Evolutionary conservation across 2,888 invertebrate species (phyloP).

Genomic region (Coleophora deauratella): DNA sequence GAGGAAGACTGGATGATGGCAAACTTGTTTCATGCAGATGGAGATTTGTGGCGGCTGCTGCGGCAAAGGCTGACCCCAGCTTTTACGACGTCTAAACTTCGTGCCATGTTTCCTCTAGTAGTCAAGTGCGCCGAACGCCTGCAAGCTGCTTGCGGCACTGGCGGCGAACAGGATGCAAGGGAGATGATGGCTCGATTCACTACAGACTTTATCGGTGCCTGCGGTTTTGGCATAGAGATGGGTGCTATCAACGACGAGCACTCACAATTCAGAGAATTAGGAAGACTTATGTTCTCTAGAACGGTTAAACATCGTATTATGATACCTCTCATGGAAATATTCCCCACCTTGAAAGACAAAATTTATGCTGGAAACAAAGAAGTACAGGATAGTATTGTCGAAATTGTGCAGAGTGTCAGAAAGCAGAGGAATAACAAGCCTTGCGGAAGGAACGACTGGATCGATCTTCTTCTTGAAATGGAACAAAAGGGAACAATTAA

Average conservation of each 20-base stretch:
- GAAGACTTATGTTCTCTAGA: slow-evolving; percentile 20
- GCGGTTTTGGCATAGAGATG: slow-evolving; percentile 34
- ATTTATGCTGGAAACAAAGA: slow-evolving; percentile 17
- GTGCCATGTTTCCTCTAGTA: slow-evolving; percentile 33
- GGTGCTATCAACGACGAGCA: slow-evolving; percentile 27
- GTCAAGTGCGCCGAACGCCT: slow-evolving; percentile 25
- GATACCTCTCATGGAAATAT: slow-evolving; percentile 18
- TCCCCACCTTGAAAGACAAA: slow-evolving; percentile 22
- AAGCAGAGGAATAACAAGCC: slow-evolving; percentile 23
- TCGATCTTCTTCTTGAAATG: slow-evolving; percentile 28
- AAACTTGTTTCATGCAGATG: slow-evolving; percentile 30
- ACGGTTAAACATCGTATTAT: slow-evolving; percentile 20
- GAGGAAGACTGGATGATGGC: slow-evolving; percentile 23
- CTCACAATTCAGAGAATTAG: slow-evolving; percentile 27
- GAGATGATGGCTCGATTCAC: slow-evolving; percentile 35
- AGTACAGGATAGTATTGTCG: slow-evolving; percentile 16
- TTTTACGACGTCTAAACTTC: slow-evolving; percentile 28
- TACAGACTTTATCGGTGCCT: slow-evolving; percentile 35
- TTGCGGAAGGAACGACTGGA: slow-evolving; percentile 27
- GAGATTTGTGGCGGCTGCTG: slow-evolving; percentile 32
- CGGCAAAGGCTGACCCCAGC: slow-evolving; percentile 30
- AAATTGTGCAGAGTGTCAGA: slow-evolving; percentile 21
- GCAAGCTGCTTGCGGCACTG: slow-evolving; percentile 6
- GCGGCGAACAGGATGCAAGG: slow-evolving; percentile 19
- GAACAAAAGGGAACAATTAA: slow-evolving; percentile 25